These are phyloP conservation scores for Triplophysa rosa DNA, from an alignment of 2,113 vertebrate genomes.

Conservation along the genomic window DNA sequence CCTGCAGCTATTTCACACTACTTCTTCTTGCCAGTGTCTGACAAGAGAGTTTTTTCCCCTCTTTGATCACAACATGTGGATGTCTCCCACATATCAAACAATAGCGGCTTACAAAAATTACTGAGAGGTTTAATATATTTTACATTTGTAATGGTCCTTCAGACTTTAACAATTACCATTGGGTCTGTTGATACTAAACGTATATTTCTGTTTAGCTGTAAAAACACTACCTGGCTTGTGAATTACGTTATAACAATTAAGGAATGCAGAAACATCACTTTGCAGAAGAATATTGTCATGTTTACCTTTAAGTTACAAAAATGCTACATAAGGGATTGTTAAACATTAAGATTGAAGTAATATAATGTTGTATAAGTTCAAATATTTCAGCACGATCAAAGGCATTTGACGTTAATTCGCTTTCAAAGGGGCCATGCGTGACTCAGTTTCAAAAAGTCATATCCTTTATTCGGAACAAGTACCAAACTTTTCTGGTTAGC, in stretches of 20 bases:
- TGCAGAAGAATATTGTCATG: background rate
- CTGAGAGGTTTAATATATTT: background rate
- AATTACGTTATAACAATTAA: background rate
- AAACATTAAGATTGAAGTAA: background rate
- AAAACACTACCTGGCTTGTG: background rate
- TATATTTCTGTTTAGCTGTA: background rate
- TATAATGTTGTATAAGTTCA: background rate
- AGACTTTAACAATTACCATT: background rate
- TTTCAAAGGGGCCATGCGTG: background rate
- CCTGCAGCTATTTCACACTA: slow-evolving; percentile 9
- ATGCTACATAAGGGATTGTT: background rate
- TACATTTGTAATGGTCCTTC: background rate
- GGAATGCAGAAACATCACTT: background rate
- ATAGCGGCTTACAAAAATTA: background rate
- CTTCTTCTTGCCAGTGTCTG: background rate
- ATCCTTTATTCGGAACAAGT: background rate
- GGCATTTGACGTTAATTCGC: background rate
- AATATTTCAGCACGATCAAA: background rate
- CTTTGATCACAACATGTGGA: slow-evolving; percentile 30
- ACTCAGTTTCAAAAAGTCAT: slow-evolving; percentile 11
- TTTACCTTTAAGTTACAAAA: background rate
- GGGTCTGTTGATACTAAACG: too few species aligned
- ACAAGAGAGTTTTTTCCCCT: background rate
- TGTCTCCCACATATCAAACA: slow-evolving; percentile 8
- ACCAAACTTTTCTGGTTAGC: slow-evolving; percentile 21